A percentile compares a stretch with the other conserved stretches of the same genome.
Evolutionary conservation across 2,797 vertebrate genomes (phyloP).

Genomic region (Myiotriccus ornatus): DNA sequence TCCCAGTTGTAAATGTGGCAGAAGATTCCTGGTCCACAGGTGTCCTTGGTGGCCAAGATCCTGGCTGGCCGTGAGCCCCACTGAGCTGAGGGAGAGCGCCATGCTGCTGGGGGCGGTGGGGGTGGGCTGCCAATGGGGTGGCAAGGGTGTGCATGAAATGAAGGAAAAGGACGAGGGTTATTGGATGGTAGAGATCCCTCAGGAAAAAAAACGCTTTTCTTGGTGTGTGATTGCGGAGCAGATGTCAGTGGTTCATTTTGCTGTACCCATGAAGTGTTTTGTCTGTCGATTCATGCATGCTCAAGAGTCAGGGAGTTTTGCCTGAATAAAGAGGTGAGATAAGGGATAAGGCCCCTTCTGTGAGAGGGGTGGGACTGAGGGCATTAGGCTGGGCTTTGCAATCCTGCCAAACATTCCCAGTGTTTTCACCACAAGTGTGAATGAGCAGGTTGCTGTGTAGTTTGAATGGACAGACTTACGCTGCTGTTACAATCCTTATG

Average conservation of each 20-base stretch:
- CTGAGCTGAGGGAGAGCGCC: accelerated
- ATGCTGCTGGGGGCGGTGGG: accelerated
- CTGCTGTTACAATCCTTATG: not conserved
- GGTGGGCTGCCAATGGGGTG: accelerated
- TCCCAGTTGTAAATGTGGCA: not conserved
- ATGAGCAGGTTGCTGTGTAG: not conserved
- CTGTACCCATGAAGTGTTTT: not conserved
- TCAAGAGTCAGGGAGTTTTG: not conserved
- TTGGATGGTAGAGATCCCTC: not conserved
- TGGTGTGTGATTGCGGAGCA: not conserved
- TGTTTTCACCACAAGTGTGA: not conserved
- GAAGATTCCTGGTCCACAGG: not conserved
- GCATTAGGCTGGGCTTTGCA: not conserved
- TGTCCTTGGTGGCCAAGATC: not conserved
- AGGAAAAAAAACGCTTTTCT: not conserved
- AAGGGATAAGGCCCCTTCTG: not conserved
- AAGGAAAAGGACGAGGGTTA: accelerated
- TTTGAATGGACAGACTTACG: not conserved
- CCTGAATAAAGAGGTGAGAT: not conserved
- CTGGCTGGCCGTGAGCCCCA: accelerated
- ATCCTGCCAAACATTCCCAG: not conserved
- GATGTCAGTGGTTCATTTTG: not conserved
- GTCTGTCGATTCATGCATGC: not conserved
- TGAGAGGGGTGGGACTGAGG: not conserved
- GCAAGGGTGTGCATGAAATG: not conserved